These are phyloP conservation scores for Apaloderma vittatum DNA, from an alignment of 2,113 vertebrate species.

Conservation along the genomic window DNA sequence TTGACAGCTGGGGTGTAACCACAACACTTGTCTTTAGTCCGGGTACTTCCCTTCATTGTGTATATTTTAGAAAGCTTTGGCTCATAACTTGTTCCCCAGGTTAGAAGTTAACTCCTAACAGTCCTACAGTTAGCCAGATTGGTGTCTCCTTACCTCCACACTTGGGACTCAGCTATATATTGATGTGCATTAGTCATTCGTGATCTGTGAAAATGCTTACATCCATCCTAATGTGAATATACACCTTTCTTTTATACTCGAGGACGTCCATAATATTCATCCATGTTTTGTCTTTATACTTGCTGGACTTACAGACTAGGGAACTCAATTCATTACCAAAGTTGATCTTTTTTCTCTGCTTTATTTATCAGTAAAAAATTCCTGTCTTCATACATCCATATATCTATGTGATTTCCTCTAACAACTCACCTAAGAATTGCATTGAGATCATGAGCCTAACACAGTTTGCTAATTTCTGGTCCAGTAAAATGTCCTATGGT, in stretches of 20 bases:
- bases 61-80: neutral
- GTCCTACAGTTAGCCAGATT: neutral
- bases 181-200: neutral
- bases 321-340: neutral
- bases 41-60: neutral
- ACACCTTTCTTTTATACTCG: neutral
- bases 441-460: neutral
- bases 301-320: neutral
- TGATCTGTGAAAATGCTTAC: neutral
- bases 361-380: neutral
- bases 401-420: neutral
- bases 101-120: neutral
- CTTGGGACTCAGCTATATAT: fast-evolving
- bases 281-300: neutral
- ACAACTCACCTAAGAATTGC: neutral
- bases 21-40: neutral
- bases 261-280: neutral
- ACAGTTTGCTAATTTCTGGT: neutral
- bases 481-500: neutral
- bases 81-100: neutral
- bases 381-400: neutral
- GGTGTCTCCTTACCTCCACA: neutral
- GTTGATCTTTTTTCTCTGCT: neutral
- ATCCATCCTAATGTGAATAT: neutral
- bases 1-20: too few species aligned